Percentiles rank a stretch among this genome's conserved stretches.
These are phyloP conservation scores for Physocephala rufipes DNA, from an alignment of 2,888 invertebrate genomes.

Conservation along the genomic window DNA sequence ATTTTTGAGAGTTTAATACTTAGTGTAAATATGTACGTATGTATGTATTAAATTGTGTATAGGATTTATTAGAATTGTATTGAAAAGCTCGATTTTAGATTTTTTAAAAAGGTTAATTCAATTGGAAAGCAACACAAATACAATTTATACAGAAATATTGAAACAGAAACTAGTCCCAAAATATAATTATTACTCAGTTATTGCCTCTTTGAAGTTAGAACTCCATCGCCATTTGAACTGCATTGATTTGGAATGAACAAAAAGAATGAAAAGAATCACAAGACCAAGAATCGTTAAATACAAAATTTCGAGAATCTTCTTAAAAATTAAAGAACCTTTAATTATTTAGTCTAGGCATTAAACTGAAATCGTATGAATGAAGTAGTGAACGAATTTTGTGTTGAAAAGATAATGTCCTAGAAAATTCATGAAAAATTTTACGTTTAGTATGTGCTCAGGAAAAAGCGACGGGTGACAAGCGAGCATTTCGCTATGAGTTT, in stretches of 20 bases:
- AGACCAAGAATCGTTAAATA: slow-evolving; percentile 40
- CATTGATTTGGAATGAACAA: slow-evolving; percentile 47
- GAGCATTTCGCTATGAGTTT: no score
- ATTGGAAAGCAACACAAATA: slow-evolving; percentile 44
- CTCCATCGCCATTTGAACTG: slow-evolving; percentile 80
- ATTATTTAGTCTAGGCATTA: slow-evolving; percentile 1
- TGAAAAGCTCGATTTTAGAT: slow-evolving; percentile 39
- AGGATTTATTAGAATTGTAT: slow-evolving; percentile 26
- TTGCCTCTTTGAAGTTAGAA: slow-evolving; percentile 96
- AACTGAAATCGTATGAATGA: no score
- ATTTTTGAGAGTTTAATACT: slow-evolving; percentile 24
- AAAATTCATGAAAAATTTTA: no score
- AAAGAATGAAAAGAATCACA: slow-evolving; percentile 57
- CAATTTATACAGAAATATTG: slow-evolving; percentile 50
- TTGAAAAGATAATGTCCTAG: no score
- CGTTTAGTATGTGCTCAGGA: no score
- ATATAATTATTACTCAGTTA: slow-evolving; percentile 71
- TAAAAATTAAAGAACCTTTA: slow-evolving; percentile 1
- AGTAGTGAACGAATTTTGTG: no score
- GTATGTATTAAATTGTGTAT: slow-evolving; percentile 24
- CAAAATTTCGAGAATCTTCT: slow-evolving; percentile 11
- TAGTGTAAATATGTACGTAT: slow-evolving; percentile 27
- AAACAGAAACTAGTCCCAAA: slow-evolving; percentile 46
- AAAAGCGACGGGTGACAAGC: no score
- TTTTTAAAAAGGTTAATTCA: no score